Evolutionary conservation across 2,797 vertebrate genomes (phyloP), one percentile per base, ranked within the genome.

Genomic region (Brachymystax lenok): DNA sequence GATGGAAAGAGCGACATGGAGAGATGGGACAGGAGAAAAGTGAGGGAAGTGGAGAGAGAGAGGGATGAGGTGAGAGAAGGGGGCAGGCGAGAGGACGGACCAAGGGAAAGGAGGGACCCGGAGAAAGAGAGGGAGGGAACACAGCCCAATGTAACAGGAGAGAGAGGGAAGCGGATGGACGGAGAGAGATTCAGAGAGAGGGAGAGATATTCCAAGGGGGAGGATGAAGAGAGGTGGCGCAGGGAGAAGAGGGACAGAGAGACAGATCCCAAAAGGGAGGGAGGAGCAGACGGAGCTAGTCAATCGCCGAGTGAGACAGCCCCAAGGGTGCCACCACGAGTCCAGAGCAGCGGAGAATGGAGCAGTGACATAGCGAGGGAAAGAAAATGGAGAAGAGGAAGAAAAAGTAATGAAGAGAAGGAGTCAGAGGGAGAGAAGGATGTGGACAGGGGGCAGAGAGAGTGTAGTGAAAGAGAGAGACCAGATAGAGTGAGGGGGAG

Each of bases 291-390:
- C 52, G 80, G 79, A 69, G 80, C 75, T 46, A 89, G 78, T 13
- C 74, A 33, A 76, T 79, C 83, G 69, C 76, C 0, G 30, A 78
- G 66, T 0, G 81, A 83, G 56, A 50, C 14, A 0, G 63, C 67
- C 70, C 74, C 79, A 0, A 82, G 74, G 64, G 79, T 5, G 1
- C 86, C 84, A 0, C 82, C 81, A 17, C 85, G 7, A 81, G 73
- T 76, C 75, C 88, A 87, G 77, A 90, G 84, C 81, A 89, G 85
- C 1, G 82, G 85, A 54, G 91, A 92, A 75, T 80, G 80, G 88
- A 90, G 84, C 77, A 88, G 85, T 30, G 82, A 90, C 74, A 59
- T 85, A 69, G 87, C 90, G 78, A 75, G 69, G 52, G 88, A 93
- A 13, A 63, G 64, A 1, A 82, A 74, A 50, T 59, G 73, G 14